Percentiles rank a stretch among this genome's conserved stretches.
Evolutionary conservation across 92 coral and sea anemone species (phyloP).

Genomic region (Epizoanthus scotinus): DNA sequence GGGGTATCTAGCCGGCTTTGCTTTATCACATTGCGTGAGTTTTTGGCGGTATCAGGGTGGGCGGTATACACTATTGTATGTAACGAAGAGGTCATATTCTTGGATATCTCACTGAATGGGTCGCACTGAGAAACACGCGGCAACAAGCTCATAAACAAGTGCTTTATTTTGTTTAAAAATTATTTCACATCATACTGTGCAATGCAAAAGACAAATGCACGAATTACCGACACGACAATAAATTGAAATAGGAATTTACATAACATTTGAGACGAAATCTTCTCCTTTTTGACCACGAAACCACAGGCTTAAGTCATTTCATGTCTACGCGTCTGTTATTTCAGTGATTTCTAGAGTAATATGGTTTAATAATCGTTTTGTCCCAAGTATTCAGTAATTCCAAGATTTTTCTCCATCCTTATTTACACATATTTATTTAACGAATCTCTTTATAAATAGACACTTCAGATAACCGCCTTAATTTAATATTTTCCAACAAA

Average conservation of each 20-base stretch:
- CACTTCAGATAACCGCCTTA: conserved; percentile 11
- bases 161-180: conserved; percentile 21
- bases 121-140: background rate
- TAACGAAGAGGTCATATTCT: too few relatives aligned
- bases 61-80: too few relatives aligned
- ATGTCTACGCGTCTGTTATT: background rate
- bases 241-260: conserved; percentile 10
- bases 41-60: too few relatives aligned
- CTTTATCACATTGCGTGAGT: too few relatives aligned
- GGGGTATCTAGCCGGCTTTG: too few relatives aligned
- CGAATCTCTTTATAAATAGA: conserved; percentile 34
- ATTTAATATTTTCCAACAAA: conserved; percentile 19
- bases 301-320: background rate
- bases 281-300: background rate
- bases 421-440: conserved; percentile 22
- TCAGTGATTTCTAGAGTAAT: background rate
- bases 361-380: background rate
- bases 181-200: conserved; percentile 14
- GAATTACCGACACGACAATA: conserved; percentile 2
- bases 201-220: conserved; percentile 21
- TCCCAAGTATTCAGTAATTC: conserved; percentile 17
- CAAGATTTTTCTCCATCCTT: background rate
- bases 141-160: background rate
- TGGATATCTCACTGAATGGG: background rate
- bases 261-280: background rate